Base-by-base conservation (phyloP, 2,797 vertebrate species). In the Thaleichthys pacificus region DNA sequence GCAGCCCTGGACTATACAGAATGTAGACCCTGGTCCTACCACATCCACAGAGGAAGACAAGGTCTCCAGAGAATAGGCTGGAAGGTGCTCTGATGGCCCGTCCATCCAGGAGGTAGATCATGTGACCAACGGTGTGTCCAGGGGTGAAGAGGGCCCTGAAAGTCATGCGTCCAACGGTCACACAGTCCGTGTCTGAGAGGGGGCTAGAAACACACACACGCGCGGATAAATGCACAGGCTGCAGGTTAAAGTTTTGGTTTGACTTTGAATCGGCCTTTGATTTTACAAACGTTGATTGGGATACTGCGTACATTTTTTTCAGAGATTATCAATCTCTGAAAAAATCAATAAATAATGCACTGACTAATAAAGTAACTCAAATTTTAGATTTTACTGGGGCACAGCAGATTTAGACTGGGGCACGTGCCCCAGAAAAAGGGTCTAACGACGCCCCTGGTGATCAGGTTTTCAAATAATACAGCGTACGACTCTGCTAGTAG, bases 21-120 rank as follows among this genome's bases (percentile, higher is more conserved):
- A 24, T 26, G 58, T 26, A n/a, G 19, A n/a, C 42, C 42, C 24
- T 12, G 19, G 17, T 15, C 95, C 93, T 82, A 99, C 98, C 97
- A 1, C 97, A 99, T 81, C 98, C 98, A 8, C 96, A 96, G 3
- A 99, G 95, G 88, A 99, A 99, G 58, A 99, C 95, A 69, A 99
- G 94, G 84, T 99, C 98, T 38, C 98, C 98, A 0, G 97, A 99
- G 88, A 99, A 99, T 73, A 99, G 94, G 84, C 96, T 97, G 70
- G 92, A 91, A n/a, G 97, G 95, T 15, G 91, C 88, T 0, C 93
- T 93, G 0, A 94, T 91, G 0, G 86, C 85, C 22, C 77, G 88
- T 38, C 96, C 95, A 0, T 98, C 96, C 85, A 99, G 91, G 74
- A 98, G 91, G 63, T 97, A 99, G 80, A 96, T 95, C 94, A 96